Base-by-base conservation (phyloP, 2,113 vertebrate genomes). In the Alligator sinensis region DNA sequence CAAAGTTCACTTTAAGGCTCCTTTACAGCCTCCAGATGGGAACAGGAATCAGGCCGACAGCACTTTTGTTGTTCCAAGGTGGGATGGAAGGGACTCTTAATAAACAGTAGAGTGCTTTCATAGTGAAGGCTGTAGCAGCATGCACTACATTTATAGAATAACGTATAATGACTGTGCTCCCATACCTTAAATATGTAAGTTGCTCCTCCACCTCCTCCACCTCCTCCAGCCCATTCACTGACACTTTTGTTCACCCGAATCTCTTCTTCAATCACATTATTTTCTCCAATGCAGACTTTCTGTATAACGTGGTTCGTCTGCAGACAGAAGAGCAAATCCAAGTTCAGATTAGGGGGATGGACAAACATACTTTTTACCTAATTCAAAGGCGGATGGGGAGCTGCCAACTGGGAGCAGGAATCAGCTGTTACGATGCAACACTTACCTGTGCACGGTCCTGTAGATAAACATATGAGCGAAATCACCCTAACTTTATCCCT, bases 161-260 rank as follows among this genome's bases (percentile, higher is more conserved):
- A 38, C 19, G 34, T 30, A 19, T 0, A 1, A 19, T 47, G 21
- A 86, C 61, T 70, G 10, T 5, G 64, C 66, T 94, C 89, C 24
- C 92, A 92, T 97, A 99, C 99, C 99, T 99, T 99, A 97, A 99
- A 99, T 68, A 99, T 98, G 11, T 99, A 99, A 2, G 99, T 99
- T 55, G 99, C 99, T n/a, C 99, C 99, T 1, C 99, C 99, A 1
- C 99, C 99, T 0, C 99, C 99, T 47, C 99, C 99, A 70, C 99
- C 99, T 55, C 99, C 99, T 89, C 99, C 99, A 91, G 98, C 98
- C 98, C 98, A 98, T 91, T 98, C 99, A 24, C 97, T 98, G 96
- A 98, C 96, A 3, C 98, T 98, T 84, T 96, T 97, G 91, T 98
- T 98, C 80, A 96, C 91, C 6, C 98, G 98, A 11, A 98, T 98